Evolutionary conservation across 2,113 vertebrate species (phyloP).

Genomic region (Nothobranchius kuhntae): DNA sequence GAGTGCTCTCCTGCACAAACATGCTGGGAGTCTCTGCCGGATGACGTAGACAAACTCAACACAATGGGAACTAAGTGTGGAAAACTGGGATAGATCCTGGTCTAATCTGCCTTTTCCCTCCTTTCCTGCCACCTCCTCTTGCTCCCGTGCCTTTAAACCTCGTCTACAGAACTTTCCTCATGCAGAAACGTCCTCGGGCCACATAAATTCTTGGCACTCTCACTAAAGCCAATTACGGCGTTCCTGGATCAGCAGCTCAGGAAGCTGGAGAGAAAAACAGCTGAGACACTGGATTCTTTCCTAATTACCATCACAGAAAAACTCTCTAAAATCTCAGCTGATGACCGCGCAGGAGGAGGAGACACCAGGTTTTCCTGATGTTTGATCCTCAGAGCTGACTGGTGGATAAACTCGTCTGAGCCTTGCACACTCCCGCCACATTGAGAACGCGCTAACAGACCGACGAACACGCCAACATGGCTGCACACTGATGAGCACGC

Average conservation of each 20-base stretch:
- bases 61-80: constrained; percentile 25
- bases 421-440: not conserved
- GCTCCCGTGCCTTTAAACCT: not conserved
- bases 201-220: constrained; percentile 62
- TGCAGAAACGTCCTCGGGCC: constrained; percentile 51
- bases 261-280: constrained; percentile 27
- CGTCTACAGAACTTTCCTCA: constrained; percentile 13
- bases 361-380: not conserved
- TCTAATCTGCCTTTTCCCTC: not conserved
- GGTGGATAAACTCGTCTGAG: not conserved
- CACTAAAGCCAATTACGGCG: constrained; percentile 48
- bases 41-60: constrained; percentile 26
- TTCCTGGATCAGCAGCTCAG: constrained; percentile 36
- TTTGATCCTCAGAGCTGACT: constrained; percentile 18
- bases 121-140: not conserved
- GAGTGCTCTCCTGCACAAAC: constrained; percentile 41
- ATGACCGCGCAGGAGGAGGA: constrained; percentile 20
- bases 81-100: constrained; percentile 12
- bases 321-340: constrained; percentile 14
- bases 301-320: constrained; percentile 45
- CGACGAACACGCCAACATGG: not conserved
- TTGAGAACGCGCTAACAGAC: constrained; percentile 7
- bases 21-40: constrained; percentile 18
- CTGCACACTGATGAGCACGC: not conserved
- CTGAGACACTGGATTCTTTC: constrained; percentile 31